Evolutionary conservation across 1,140 invertebrate genomes (phyloP).

Genomic region (Drosophila willistoni): DNA sequence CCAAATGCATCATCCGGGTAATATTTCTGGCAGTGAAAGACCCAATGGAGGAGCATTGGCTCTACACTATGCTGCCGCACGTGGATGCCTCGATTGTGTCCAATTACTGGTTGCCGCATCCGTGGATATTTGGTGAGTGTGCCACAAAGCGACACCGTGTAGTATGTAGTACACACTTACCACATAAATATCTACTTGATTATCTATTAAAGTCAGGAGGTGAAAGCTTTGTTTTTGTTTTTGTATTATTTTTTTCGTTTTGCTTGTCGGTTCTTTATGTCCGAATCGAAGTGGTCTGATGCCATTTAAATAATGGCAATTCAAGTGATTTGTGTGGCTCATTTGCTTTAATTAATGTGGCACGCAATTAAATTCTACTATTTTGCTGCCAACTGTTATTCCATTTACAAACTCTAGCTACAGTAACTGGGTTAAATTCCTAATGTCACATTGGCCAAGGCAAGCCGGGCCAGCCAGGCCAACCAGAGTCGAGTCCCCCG

Average conservation of each 20-base stretch:
- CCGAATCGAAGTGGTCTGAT: conserved; percentile 9
- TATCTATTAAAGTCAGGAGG: conserved; percentile 14
- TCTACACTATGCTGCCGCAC: conserved; percentile 92
- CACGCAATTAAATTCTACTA: conserved; percentile 11
- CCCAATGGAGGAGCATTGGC: conserved; percentile 86
- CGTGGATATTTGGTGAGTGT: conserved; percentile 89
- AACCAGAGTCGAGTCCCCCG: not conserved
- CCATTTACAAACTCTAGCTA: not conserved
- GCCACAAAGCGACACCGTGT: too few species aligned
- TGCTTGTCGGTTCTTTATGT: conserved; percentile 31
- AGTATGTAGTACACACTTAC: not conserved
- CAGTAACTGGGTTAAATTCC: conserved; percentile 12
- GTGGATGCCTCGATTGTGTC: conserved; percentile 93
- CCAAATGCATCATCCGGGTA: conserved; percentile 71
- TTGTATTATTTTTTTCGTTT: not conserved
- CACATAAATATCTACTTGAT: not conserved
- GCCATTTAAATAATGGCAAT: conserved; percentile 19
- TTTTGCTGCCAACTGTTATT: conserved; percentile 8
- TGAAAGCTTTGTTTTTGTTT: conserved; percentile 40
- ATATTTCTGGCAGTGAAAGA: conserved; percentile 79
- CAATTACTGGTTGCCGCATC: conserved; percentile 90
- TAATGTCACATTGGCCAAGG: conserved; percentile 35
- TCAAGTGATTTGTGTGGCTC: conserved; percentile 4
- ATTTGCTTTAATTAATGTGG: conserved; percentile 17
- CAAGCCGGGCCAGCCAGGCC: conserved; percentile 43